These are phyloP conservation scores for Austrolebias charrua DNA, from an alignment of 2,797 vertebrate species.

Conservation along the genomic window DNA sequence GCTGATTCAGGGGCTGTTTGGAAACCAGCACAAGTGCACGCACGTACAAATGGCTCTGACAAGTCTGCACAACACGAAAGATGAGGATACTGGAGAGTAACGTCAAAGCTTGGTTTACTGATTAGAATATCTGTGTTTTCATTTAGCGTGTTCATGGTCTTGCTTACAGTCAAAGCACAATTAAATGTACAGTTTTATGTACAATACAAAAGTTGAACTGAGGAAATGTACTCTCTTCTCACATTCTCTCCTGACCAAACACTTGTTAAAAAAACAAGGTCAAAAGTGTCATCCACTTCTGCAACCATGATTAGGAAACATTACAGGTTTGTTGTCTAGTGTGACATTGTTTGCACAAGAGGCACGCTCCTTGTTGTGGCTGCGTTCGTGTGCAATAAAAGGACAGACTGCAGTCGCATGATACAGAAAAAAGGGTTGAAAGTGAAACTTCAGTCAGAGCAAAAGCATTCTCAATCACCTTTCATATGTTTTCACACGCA, in stretches of 20 bases:
- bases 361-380: neutral
- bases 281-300: neutral
- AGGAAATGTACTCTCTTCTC: neutral
- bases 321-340: neutral
- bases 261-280: neutral
- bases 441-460: neutral
- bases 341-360: neutral
- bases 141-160: neutral
- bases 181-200: neutral
- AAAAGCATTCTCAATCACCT: neutral
- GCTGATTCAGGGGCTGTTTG: constrained; percentile 49
- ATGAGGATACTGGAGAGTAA: neutral
- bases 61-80: neutral
- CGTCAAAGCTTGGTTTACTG: neutral
- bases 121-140: neutral
- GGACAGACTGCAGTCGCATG: neutral
- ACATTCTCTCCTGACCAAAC: neutral
- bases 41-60: constrained; percentile 12
- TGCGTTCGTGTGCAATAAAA: neutral
- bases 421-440: constrained; percentile 4
- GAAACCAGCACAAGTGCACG: constrained; percentile 10
- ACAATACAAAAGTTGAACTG: neutral
- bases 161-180: neutral
- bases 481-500: neutral
- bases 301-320: neutral